Evolutionary conservation across 2,888 invertebrate genomes (phyloP).

Genomic region (Myopa tessellatipennis): DNA sequence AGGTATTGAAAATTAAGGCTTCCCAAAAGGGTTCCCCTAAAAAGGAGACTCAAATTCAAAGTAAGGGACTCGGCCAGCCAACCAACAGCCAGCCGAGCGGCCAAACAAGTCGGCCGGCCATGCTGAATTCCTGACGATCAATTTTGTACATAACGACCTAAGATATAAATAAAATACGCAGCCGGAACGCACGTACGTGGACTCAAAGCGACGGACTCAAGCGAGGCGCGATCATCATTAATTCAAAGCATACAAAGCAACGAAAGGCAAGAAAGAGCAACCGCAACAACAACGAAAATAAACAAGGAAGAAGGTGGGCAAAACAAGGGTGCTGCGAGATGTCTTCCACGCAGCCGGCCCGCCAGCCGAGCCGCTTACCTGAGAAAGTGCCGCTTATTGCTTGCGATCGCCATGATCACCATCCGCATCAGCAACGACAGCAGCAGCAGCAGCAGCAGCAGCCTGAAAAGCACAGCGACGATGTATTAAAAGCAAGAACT

Average conservation of each 20-base stretch:
- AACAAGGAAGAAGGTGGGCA: conserved; percentile 18
- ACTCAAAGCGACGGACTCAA: conserved; percentile 33
- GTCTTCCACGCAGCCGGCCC: background rate
- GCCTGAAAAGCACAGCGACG: conserved; percentile 8
- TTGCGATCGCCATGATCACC: conserved; percentile 34
- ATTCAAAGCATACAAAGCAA: conserved; percentile 36
- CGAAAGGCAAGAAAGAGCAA: conserved; percentile 16
- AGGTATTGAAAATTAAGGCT: conserved; percentile 23
- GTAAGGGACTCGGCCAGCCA: background rate
- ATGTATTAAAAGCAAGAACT: conserved; percentile 11
- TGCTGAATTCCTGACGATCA: conserved; percentile 62
- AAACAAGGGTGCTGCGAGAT: conserved; percentile 32
- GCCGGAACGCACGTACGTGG: background rate
- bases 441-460: conserved; percentile 33
- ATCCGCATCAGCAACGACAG: conserved; percentile 19
- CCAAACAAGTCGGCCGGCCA: conserved; percentile 58
- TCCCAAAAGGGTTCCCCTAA: conserved; percentile 18
- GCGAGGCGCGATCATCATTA: conserved; percentile 47
- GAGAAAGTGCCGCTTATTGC: conserved; percentile 38
- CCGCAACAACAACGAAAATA: conserved; percentile 14
- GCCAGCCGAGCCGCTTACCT: conserved; percentile 33
- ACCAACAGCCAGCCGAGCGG: conserved; percentile 20
- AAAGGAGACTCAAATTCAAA: background rate
- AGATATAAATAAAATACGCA: conserved; percentile 14
- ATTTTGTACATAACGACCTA: conserved; percentile 34